A percentile compares a stretch with the other conserved stretches of the same genome.
These are phyloP conservation scores for Norana najaformis DNA, from an alignment of 2,888 invertebrate species.

Conservation along the genomic window DNA sequence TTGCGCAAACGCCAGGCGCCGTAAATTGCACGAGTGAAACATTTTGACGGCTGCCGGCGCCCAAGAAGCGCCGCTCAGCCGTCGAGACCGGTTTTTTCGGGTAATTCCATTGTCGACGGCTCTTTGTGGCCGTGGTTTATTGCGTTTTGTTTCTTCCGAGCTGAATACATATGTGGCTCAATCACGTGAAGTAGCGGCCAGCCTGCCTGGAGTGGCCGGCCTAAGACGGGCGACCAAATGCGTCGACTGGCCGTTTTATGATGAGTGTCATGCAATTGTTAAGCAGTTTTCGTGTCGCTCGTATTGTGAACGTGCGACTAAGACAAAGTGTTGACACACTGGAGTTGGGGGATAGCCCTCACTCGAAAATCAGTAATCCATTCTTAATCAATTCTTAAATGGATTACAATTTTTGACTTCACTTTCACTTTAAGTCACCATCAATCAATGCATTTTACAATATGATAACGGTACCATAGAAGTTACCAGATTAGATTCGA, in stretches of 20 bases:
- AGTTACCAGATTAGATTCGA: no score
- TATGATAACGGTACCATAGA: no score
- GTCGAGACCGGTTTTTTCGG: background rate
- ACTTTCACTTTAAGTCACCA: no score
- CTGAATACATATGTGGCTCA: background rate
- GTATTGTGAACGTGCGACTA: background rate
- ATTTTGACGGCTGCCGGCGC: background rate
- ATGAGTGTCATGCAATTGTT: background rate
- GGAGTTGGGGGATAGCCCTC: no score
- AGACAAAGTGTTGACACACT: background rate
- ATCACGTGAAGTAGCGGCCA: conserved; percentile 13
- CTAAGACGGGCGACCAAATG: background rate
- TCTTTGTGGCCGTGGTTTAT: conserved; percentile 5
- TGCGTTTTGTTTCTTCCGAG: background rate
- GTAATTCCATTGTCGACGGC: background rate
- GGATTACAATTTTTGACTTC: no score
- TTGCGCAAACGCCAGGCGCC: background rate
- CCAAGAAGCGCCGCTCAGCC: background rate
- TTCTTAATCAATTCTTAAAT: no score
- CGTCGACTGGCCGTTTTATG: background rate
- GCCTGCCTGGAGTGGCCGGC: no score
- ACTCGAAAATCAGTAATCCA: no score
- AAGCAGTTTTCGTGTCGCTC: background rate
- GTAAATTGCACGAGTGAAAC: background rate
- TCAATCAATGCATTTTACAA: no score